Percentiles rank a stretch among this genome's conserved stretches.
phyloP scores from a whole-genome alignment of 2,888 invertebrate genomes.

The Drosophila atripex region DNA sequence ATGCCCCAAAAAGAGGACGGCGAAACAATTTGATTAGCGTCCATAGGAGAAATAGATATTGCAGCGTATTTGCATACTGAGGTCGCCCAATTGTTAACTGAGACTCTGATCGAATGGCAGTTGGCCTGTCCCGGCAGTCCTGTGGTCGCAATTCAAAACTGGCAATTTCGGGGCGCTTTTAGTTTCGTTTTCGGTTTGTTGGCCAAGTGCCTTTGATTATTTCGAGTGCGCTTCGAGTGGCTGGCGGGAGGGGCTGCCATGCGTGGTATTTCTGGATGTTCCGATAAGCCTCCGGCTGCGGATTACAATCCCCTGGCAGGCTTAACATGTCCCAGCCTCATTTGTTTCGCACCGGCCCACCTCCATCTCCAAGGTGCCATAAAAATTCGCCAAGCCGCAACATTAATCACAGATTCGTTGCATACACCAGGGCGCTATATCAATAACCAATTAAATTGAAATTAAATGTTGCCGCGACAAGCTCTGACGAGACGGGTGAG shows the following conservation, averaged over 20 bases:
- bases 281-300: slow-evolving; percentile 1
- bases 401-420: slow-evolving; percentile 73
- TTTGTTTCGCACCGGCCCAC: slow-evolving; percentile 11
- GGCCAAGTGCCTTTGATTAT: background rate
- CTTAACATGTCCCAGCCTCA: slow-evolving; percentile 46
- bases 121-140: slow-evolving; percentile 15
- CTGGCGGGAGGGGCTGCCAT: background rate
- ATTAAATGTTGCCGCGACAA: slow-evolving; percentile 68
- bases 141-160: slow-evolving; percentile 2
- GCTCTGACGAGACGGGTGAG: slow-evolving; percentile 11
- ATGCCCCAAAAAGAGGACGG: slow-evolving; percentile 25
- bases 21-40: slow-evolving; percentile 43
- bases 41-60: slow-evolving; percentile 30
- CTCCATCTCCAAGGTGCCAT: slow-evolving; percentile 72
- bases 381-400: slow-evolving; percentile 73
- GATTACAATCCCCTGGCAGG: slow-evolving; percentile 30
- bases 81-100: background rate
- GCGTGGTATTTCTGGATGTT: no score
- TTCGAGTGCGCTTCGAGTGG: background rate
- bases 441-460: slow-evolving; percentile 78
- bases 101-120: slow-evolving; percentile 11
- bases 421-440: slow-evolving; percentile 74
- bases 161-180: background rate
- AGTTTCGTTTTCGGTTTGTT: background rate
- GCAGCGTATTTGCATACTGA: slow-evolving; percentile 8